Conservation (phyloP, 2,888 invertebrate species). For the Oscheius onirici region DNA sequence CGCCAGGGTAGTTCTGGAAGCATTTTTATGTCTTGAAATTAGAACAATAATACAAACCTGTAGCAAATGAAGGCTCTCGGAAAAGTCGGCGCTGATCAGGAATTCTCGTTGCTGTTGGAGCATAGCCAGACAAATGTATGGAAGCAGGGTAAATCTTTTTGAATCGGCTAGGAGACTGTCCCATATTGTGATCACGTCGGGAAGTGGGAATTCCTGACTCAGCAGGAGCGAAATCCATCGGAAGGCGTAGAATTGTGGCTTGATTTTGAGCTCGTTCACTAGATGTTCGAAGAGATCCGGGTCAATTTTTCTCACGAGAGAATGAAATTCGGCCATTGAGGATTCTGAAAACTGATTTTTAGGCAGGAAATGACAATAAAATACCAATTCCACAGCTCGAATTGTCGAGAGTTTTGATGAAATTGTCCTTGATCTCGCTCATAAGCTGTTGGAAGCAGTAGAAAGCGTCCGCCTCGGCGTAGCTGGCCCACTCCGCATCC, state of each 20-base stretch:
- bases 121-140: conserved; percentile 95
- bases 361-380: not conserved
- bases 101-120: conserved; percentile 90
- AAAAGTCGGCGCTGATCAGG: conserved; percentile 88
- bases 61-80: conserved; percentile 89
- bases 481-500: conserved; percentile 83
- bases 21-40: not conserved
- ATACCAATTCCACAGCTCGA: conserved; percentile 69
- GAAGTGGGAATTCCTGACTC: conserved; percentile 95
- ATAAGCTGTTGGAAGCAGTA: conserved; percentile 98
- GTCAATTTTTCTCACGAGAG: conserved; percentile 83
- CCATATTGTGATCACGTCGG: conserved; percentile 96
- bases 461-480: conserved; percentile 96
- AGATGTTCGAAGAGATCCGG: conserved; percentile 82
- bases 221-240: conserved; percentile 94
- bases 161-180: conserved; percentile 92
- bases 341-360: conserved; percentile 69
- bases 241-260: conserved; percentile 83
- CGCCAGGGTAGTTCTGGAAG: conserved; percentile 63
- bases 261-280: conserved; percentile 82
- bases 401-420: conserved; percentile 91
- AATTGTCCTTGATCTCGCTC: conserved; percentile 92
- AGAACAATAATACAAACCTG: conserved; percentile 77
- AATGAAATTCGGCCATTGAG: conserved; percentile 84
- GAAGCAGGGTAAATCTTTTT: conserved; percentile 83